Evolutionary conservation across 2,888 invertebrate species (phyloP).

Genomic region (Limnephilus rhombicus): DNA sequence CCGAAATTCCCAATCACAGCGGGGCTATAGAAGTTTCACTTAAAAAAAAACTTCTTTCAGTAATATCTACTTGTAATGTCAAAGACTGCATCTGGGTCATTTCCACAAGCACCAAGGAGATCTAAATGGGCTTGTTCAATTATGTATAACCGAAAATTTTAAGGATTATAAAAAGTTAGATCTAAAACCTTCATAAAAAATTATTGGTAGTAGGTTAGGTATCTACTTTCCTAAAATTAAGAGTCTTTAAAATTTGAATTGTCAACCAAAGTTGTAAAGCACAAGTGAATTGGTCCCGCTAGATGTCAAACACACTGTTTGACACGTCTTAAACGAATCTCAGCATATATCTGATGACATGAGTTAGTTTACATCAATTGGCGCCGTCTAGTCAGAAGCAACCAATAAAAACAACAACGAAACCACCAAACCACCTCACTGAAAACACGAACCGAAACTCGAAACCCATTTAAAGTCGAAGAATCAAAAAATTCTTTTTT

Average conservation of each 20-base stretch:
- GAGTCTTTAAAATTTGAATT: background rate
- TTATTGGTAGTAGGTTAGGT: no score
- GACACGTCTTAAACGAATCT: conserved; percentile 62
- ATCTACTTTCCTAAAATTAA: no score
- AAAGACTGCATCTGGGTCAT: no score
- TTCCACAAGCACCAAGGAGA: no score
- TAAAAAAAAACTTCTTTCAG: no score
- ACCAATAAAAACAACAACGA: background rate
- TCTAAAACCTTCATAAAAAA: no score
- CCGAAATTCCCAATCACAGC: no score
- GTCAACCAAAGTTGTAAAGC: conserved; percentile 7
- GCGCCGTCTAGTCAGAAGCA: conserved; percentile 32
- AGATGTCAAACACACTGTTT: conserved; percentile 51
- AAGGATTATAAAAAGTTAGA: no score
- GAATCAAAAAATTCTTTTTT: background rate
- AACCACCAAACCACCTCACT: background rate
- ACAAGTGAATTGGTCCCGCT: conserved; percentile 29
- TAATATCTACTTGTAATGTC: no score
- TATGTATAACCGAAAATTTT: no score
- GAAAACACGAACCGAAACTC: background rate
- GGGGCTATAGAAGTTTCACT: no score
- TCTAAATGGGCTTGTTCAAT: no score
- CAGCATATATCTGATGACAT: conserved; percentile 63
- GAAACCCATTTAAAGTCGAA: background rate
- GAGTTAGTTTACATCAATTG: conserved; percentile 46